phyloP scores from a whole-genome alignment of 2,888 invertebrate genomes.

The Elgonia sp. region DNA sequence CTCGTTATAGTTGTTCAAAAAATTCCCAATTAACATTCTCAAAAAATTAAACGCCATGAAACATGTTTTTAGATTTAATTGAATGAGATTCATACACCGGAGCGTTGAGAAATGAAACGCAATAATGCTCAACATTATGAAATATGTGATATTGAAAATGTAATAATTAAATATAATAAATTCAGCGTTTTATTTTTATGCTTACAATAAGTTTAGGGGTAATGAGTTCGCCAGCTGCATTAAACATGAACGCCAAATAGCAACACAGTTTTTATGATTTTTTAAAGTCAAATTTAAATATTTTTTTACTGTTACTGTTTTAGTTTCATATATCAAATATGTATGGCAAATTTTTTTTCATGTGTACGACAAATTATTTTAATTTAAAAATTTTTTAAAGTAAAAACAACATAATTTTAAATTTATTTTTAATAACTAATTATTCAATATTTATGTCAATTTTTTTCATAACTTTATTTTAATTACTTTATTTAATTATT shows the following conservation, averaged over 20 bases:
- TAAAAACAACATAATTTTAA: no score
- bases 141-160: constrained; percentile 38
- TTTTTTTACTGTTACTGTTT: neutral
- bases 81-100: constrained; percentile 62
- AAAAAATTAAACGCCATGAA: constrained; percentile 57
- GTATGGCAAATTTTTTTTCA: no score
- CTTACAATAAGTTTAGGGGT: constrained; percentile 8
- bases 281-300: neutral
- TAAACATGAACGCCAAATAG: neutral
- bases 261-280: neutral
- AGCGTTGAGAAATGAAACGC: constrained; percentile 49
- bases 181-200: constrained; percentile 14
- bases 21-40: constrained; percentile 70
- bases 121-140: constrained; percentile 33
- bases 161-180: constrained; percentile 53
- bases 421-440: no score
- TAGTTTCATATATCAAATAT: no score
- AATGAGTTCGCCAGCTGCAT: neutral
- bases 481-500: no score
- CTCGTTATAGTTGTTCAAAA: constrained; percentile 71
- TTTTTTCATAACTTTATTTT: no score
- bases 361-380: no score
- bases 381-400: no score
- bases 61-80: constrained; percentile 66
- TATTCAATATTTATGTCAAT: no score